phyloP scores from a whole-genome alignment of 1,140 invertebrate genomes.

The Nebria ingens region DNA sequence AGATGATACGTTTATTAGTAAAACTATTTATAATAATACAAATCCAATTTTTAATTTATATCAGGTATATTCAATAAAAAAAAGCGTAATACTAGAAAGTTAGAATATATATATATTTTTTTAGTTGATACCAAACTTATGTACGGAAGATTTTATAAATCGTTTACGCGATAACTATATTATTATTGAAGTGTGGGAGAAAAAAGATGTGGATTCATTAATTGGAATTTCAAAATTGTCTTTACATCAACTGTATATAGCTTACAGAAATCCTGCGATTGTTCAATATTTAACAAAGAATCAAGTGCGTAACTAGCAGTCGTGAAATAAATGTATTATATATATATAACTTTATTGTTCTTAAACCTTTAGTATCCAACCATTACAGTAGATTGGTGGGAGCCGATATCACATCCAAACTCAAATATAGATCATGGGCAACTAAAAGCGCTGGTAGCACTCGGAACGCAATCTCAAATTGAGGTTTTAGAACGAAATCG shows the following conservation, averaged over 20 bases:
- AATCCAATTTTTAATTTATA: constrained; percentile 42
- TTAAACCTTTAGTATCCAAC: constrained; percentile 39
- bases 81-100: background rate
- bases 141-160: constrained; percentile 41
- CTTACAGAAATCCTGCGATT: constrained; percentile 44
- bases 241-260: constrained; percentile 48
- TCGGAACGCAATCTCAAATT: constrained; percentile 49
- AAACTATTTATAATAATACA: constrained; percentile 32
- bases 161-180: constrained; percentile 45
- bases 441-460: constrained; percentile 42
- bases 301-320: constrained; percentile 20
- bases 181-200: constrained; percentile 42
- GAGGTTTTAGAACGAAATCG: constrained; percentile 41
- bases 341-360: background rate
- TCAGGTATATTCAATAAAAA: constrained; percentile 31
- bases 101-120: constrained; percentile 12
- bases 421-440: constrained; percentile 38
- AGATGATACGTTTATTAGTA: constrained; percentile 37
- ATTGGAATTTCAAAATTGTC: constrained; percentile 44
- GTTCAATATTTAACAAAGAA: constrained; percentile 38
- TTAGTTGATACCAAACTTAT: constrained; percentile 43
- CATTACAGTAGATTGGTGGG: constrained; percentile 48
- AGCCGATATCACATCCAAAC: constrained; percentile 38
- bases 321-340: background rate
- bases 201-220: constrained; percentile 30